phyloP scores from a whole-genome alignment of 2,888 invertebrate species.

The Caenorhabditis afra region DNA sequence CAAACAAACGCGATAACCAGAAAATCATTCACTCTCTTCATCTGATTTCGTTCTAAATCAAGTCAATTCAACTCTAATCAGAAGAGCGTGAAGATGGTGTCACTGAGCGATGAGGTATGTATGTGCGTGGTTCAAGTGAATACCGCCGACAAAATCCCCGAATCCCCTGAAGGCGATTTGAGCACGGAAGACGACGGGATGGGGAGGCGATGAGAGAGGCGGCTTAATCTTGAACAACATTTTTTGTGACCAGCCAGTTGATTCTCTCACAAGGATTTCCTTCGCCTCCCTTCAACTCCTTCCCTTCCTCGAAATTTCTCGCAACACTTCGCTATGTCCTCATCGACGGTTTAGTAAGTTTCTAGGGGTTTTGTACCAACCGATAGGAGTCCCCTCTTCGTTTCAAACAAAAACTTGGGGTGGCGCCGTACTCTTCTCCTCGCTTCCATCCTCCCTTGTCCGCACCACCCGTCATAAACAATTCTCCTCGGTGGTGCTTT shows the following conservation, averaged over 20 bases:
- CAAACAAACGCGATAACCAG: no score
- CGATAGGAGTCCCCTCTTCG: no score
- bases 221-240: slow-evolving; percentile 45
- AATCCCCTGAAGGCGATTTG: slow-evolving; percentile 46
- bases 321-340: slow-evolving; percentile 4
- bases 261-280: slow-evolving; percentile 49
- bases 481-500: background rate
- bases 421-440: no score
- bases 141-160: slow-evolving; percentile 4
- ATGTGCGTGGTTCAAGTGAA: background rate
- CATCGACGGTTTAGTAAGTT: slow-evolving; percentile 18
- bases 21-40: no score
- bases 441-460: background rate
- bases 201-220: slow-evolving; percentile 3
- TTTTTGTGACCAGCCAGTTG: slow-evolving; percentile 34
- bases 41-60: no score
- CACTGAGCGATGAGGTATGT: background rate
- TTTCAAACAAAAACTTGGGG: no score
- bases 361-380: background rate
- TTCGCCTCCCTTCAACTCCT: background rate
- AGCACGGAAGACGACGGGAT: background rate
- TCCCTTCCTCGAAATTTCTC: slow-evolving; percentile 8
- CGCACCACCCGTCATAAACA: background rate
- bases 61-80: no score
- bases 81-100: no score